Evolutionary conservation across 2,113 vertebrate species (phyloP), one percentile per base, ranked within the genome.

Genomic region (Grammatotria lemairii): DNA sequence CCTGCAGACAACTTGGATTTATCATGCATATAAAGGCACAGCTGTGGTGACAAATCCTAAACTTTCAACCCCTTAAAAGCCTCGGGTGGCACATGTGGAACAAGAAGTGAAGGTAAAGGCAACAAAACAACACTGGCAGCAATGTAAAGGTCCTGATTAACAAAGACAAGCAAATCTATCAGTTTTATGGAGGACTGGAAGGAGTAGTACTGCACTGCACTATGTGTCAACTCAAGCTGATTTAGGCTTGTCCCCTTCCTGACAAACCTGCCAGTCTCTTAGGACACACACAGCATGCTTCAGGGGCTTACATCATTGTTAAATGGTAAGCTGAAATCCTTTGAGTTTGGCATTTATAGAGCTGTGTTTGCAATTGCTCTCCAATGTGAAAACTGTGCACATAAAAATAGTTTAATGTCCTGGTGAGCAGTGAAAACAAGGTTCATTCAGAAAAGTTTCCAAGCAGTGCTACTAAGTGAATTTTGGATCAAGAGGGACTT

Each of bases 111-210:
- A 70, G n/a, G 38, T 70, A 70, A 16, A 16, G 68, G 68, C 13
- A 17, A 45, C 68, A 73, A 47, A 75, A 75, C 42, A 26, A 45
- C 70, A 47, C 70, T 47, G 40, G 40, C 68, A 75, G 40, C 68
- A 0, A 0, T 26, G 42, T 47, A 28, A 1, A 73, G 1, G 68
- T 45, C 38, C 68, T 45, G 40, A 10, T 5, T 49, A 75, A 49
- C 4, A 0, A 31, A 75, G 42, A 75, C 9, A 5, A 8, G 23
- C 70, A 49, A 31, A 49, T 28, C 23, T 75, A 28, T 19, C 16
- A 0, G 40, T 1, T 17, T 47, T 17, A 47, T 28, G 21, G 68
- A 73, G 21, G 68, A 45, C 40, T 45, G 16, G 23, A 45, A 47
- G 40, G 8, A 47, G 23, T 19, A 45, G 4, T 63, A 47, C 42